Percentiles rank a stretch among this genome's conserved stretches.
These are phyloP conservation scores for Drosophila paranaensis DNA, from an alignment of 2,888 invertebrate genomes.

Conservation along the genomic window DNA sequence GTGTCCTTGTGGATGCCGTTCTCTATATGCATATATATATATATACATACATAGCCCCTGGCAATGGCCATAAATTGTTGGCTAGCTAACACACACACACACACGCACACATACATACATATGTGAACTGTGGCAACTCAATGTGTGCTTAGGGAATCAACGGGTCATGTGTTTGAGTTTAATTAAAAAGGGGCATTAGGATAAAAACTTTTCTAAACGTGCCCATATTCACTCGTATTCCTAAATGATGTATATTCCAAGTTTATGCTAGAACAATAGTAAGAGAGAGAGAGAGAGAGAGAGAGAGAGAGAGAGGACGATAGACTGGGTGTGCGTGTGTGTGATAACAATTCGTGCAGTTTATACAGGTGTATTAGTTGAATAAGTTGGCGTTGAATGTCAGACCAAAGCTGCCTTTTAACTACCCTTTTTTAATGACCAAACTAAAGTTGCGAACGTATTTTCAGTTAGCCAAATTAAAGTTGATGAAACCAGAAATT, in stretches of 20 bases:
- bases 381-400: background rate
- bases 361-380: slow-evolving; percentile 48
- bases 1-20: slow-evolving; percentile 32
- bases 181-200: slow-evolving; percentile 78
- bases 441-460: background rate
- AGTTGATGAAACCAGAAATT: slow-evolving; percentile 4
- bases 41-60: slow-evolving; percentile 21
- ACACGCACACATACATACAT: slow-evolving; percentile 1
- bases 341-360: slow-evolving; percentile 11
- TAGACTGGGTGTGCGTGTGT: background rate
- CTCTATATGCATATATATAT: background rate
- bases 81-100: slow-evolving; percentile 16
- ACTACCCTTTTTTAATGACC: background rate
- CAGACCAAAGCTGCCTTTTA: background rate
- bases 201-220: slow-evolving; percentile 44
- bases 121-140: slow-evolving; percentile 57
- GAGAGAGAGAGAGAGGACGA: background rate
- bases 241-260: slow-evolving; percentile 53
- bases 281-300: background rate
- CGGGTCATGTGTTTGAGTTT: slow-evolving; percentile 75
- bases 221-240: slow-evolving; percentile 34
- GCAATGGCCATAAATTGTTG: slow-evolving; percentile 69
- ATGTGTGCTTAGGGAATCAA: slow-evolving; percentile 77
- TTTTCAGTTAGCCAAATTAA: background rate
- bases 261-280: slow-evolving; percentile 24